Base-by-base conservation (phyloP, 1,140 invertebrate genomes). In the Papilio polyxenes region DNA sequence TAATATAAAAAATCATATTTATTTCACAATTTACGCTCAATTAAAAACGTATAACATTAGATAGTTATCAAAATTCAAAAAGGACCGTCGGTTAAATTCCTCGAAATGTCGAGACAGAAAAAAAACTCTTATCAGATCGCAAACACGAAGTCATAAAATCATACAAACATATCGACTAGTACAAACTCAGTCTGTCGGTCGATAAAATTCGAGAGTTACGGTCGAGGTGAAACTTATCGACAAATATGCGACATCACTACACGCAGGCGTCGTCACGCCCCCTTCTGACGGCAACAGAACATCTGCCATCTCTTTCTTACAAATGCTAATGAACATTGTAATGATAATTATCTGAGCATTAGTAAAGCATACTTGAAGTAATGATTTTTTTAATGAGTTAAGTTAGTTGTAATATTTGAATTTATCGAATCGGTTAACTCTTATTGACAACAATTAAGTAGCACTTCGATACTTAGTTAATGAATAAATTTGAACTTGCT, bases 231-330 rank as follows among this genome's bases (percentile, higher is more conserved):
- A 82, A 87, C 85, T 51, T 85, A 90, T 92, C 91, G 89, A 90
- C 86, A 89, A 86, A 85, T 87, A 86, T 87, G 83, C 86, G 85
- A 89, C 89, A 87, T 85, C 89, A 87, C 87, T 87, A 90, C 31
- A 75, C 82, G 80, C 83, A 87, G 84, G 85, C 84, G 85, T 83
- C 80, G 83, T 84, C 87, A 75, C 90, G 89, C 90, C 90, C 83
- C 85, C 84, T 82, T 79, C 72, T 79, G 86, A 85, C 86, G 79
- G 86, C 80, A 83, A 83, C 82, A 69, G 83, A 85, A 86, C 88
- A 86, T 69, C 62, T 72, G 84, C 75, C 83, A 87, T 91, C 90
- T 85, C 85, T 87, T 87, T 90, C 88, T 79, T 23, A 75, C 83
- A 20, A 20, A 56, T 20, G 49, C 6, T 53, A 77, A 48, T 77